phyloP scores from a whole-genome alignment of 1,140 invertebrate species.

The Trichomalopsis sarcophagae region DNA sequence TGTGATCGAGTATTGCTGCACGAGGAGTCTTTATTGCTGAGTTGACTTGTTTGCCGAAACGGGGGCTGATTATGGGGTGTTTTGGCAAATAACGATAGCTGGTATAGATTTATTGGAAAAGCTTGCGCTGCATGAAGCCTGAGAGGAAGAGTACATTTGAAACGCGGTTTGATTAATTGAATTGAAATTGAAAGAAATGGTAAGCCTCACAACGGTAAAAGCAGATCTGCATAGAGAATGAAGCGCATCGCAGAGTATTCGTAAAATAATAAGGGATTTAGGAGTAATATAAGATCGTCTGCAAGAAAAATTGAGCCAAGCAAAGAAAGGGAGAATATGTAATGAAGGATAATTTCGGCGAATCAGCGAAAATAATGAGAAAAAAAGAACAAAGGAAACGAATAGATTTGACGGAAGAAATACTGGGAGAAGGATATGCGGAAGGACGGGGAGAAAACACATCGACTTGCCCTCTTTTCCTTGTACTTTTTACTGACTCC shows the following conservation, averaged over 20 bases:
- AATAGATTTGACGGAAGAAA: neutral
- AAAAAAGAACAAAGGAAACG: neutral
- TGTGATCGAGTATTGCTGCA: constrained; percentile 18
- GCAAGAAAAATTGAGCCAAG: neutral
- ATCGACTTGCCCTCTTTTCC: neutral
- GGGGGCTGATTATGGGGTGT: neutral
- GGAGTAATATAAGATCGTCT: neutral
- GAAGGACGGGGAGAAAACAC: neutral
- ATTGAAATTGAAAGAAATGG: neutral
- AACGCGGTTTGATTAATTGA: too few relatives aligned
- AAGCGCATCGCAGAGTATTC: neutral
- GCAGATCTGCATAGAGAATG: neutral
- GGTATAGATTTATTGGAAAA: neutral
- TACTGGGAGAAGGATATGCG: neutral
- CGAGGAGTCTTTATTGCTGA: constrained; percentile 22
- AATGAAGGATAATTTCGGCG: neutral
- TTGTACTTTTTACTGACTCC: neutral
- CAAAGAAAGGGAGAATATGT: neutral
- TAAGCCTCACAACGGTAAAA: neutral
- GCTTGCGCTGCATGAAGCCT: neutral
- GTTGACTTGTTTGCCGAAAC: neutral
- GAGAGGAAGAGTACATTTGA: too few relatives aligned
- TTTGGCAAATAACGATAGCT: neutral
- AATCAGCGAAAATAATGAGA: neutral
- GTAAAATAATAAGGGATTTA: constrained; percentile 2